Base-by-base conservation (phyloP, 2,888 invertebrate genomes). In the Drosophila tripunctata region DNA sequence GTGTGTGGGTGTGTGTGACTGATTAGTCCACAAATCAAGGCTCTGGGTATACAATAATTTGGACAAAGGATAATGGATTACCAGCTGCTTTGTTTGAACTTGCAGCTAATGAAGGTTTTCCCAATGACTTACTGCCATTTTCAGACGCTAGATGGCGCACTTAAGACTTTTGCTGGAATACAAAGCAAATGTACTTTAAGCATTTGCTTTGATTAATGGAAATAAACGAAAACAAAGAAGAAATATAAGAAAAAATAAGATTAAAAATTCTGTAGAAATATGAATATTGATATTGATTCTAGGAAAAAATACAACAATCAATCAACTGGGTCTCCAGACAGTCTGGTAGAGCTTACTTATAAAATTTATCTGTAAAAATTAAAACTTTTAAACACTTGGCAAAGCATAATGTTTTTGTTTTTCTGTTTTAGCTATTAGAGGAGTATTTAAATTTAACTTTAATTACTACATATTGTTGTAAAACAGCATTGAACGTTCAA, bases 281-380 rank as follows among this genome's bases (percentile, higher is more conserved):
- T 43, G 4, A 30, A 51, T 51, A 51, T 51, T 27, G 17, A 40
- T 51, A 19, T 24, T 19, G 6, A 43, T 12, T 40, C 21, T 21
- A n/a, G 17, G 36, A 36, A 50, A 48, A 36, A 24, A 15, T 12
- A n/a, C 10, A 21, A 40, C 27, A 27, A 60, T 60, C 44, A 44
- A 60, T 60, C 60, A 60, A 38, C 43, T 27, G 43, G 35, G 60
- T 38, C 55, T 44, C 60, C 55, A 24, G 22, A 24, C 38, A 45
- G 60, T 60, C 44, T 60, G 58, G n/a, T 22, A 41, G 6, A 14
- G 7, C 14, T 27, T 40, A 51, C 6, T 41, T 19, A 41, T 31
- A 21, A n/a, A n/a, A n/a, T n/a, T n/a, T n/a, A n/a, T n/a, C n/a
- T n/a, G n/a, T 41, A 24, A 43, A 54, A 31, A 22, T 45, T 22